Evolutionary conservation across 1,140 invertebrate genomes (phyloP), one percentile per base, ranked within the genome.

Genomic region (Oryzaephilus surinamensis): DNA sequence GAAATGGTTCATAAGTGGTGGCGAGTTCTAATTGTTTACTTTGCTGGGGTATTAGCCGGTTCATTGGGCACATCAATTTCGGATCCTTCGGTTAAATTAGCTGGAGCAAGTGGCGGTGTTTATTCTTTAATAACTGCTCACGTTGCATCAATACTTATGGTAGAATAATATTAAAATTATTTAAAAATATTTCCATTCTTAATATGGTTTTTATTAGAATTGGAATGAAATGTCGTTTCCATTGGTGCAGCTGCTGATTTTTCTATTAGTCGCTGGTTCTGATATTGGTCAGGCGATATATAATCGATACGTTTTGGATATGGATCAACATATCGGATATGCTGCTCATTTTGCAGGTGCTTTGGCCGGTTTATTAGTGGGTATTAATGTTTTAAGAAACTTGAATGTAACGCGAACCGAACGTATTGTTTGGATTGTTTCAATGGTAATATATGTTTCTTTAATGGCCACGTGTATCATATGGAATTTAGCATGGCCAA

Each of bases 1-100:
- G 94, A 98, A 64, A 84, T 97, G 79, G 92, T 96, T 2, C 93
- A 97, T 59, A 80, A 82, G 50, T 91, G 86, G 77, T 94, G 88
- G 88, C 69, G 90, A 30, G 83, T 96, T 3, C 62, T 83, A 0
- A 58, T 81, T 2, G 77, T 93, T 18, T 88, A 88, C 54, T 55
- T 84, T 24, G 77, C 80, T 0, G 88, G 88, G 1, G 88, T 92
- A 0, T 53, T 86, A 1, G 86, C 86, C 4, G 87, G 87, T 4
- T 87, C 83, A 3, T 67, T 91, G 21, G 84, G 83, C 5, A 90
- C 89, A 10, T 94, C 90, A 2, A 69, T 97, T 2, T 78, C 81
- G 6, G 93, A 95, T 67, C 88, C 90, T 1, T 57, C 64, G 24
- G 84, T 89, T 2, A 90, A 73, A 52, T 63, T 99, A 2, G 94